Conservation (phyloP, 2,113 vertebrate species). For the Myrmecophaga tridactyla region DNA sequence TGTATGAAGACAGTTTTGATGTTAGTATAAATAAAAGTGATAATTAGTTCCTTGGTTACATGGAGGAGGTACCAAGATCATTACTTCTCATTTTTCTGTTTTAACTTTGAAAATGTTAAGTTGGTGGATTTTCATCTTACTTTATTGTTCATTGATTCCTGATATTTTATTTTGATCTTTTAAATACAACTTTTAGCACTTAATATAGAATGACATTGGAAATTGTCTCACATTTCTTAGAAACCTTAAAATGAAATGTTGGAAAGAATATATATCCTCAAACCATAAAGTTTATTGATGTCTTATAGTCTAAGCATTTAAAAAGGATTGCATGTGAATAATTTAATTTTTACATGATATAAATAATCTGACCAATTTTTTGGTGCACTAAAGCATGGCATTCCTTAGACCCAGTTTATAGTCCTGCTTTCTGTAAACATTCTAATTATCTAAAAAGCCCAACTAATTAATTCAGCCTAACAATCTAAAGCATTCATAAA, state of each 20-base stretch:
- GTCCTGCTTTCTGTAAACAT: background rate
- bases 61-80: background rate
- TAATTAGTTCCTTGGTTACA: conserved; percentile 17
- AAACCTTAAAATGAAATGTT: conserved; percentile 28
- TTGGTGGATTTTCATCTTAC: background rate
- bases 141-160: conserved; percentile 3
- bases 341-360: background rate
- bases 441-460: conserved; percentile 1
- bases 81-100: background rate
- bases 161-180: conserved; percentile 32
- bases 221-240: background rate
- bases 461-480: background rate
- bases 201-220: conserved; percentile 23
- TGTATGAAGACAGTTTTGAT: background rate
- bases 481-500: background rate
- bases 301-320: background rate
- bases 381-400: background rate
- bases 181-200: conserved; percentile 14
- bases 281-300: conserved; percentile 2
- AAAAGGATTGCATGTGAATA: background rate
- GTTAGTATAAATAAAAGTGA: conserved; percentile 25
- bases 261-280: conserved; percentile 19
- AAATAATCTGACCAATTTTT: background rate
- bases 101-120: background rate
- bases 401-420: background rate